Conservation (phyloP, 1,140 invertebrate genomes). For the Capitella teleta region DNA sequence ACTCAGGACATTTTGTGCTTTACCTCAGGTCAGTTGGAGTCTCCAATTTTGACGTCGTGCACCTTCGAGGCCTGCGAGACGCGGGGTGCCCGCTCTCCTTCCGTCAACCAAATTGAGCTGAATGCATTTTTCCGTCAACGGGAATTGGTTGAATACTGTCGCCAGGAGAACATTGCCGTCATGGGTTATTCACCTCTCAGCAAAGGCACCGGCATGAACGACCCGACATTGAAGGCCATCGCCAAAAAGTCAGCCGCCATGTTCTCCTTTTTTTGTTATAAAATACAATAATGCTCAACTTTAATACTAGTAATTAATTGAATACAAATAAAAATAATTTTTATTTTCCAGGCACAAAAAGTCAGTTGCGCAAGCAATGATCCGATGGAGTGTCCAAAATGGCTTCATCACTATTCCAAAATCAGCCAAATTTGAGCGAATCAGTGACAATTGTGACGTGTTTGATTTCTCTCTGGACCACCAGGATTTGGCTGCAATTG, state of each 20-base stretch:
- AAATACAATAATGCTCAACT: background rate
- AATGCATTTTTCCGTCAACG: slow-evolving; percentile 18
- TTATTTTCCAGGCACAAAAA: background rate
- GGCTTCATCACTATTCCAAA: slow-evolving; percentile 28
- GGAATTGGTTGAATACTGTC: slow-evolving; percentile 24
- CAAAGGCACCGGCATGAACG: slow-evolving; percentile 17
- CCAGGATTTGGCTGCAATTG: too few relatives aligned
- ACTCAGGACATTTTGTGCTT: too few relatives aligned
- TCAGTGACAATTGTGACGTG: slow-evolving; percentile 20
- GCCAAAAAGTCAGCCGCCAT: slow-evolving; percentile 17
- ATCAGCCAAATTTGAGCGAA: slow-evolving; percentile 15
- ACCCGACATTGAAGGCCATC: slow-evolving; percentile 16
- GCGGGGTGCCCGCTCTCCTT: slow-evolving; percentile 21
- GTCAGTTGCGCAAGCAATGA: slow-evolving; percentile 15
- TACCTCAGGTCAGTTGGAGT: slow-evolving; percentile 29
- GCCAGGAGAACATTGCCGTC: slow-evolving; percentile 20
- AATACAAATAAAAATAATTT: background rate
- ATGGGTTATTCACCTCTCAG: slow-evolving; percentile 31
- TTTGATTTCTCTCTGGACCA: slow-evolving; percentile 16
- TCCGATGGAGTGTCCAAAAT: slow-evolving; percentile 23
- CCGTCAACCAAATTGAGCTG: slow-evolving; percentile 32
- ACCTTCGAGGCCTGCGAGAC: slow-evolving; percentile 21
- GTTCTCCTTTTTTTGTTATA: background rate
- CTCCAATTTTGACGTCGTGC: slow-evolving; percentile 29
- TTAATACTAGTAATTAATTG: background rate